Base-by-base conservation (phyloP, 2,888 invertebrate species). In the Catocala nupta region DNA sequence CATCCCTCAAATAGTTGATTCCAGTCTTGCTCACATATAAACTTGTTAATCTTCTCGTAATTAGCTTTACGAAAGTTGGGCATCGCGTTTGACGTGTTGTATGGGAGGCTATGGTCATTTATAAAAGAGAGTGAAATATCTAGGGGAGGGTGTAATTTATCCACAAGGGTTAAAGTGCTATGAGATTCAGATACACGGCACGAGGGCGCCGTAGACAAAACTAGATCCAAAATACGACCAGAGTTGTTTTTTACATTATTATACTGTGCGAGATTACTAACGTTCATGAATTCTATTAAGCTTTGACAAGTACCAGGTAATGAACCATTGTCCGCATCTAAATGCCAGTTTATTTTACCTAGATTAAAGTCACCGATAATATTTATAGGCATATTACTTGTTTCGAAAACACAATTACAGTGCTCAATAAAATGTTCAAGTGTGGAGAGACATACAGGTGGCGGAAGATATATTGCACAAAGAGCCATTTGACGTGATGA, bases 351-450 rank as follows among this genome's bases (percentile, higher is more conserved):
- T 16, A 16, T 16, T 16, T 16, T 16, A 16, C 16, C 16, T 16
- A 16, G 16, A 16, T 16, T 16, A 16, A 16, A 16, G 16, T 16
- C 16, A 16, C n/a, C 52, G 9, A 42, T 13, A 34, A 54, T 54
- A 48, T 16, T 25, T 9, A 43, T 43, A 10, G 43, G 49, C 25
- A 54, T 53, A 42, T 33, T 34, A 4, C 52, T 59, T 33, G 59
- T 54, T 12, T 59, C 48, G 25, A 59, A 36, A 25, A 59, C 59
- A 6, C n/a, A 25, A 13, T 59, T 59, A 13, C 59, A 59, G 42
- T 53, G 53, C 11, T 59, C 42, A n/a, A 53, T 53, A 12, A 53
- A 59, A 16, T 54, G 34, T 7, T 59, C 33, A 34, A 54, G 10
- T 5, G 9, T 47, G 34, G 53, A 12, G 2, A 53, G 5, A 25